Evolutionary conservation across 2,113 vertebrate species (phyloP).

Genomic region (Tinamus guttatus): DNA sequence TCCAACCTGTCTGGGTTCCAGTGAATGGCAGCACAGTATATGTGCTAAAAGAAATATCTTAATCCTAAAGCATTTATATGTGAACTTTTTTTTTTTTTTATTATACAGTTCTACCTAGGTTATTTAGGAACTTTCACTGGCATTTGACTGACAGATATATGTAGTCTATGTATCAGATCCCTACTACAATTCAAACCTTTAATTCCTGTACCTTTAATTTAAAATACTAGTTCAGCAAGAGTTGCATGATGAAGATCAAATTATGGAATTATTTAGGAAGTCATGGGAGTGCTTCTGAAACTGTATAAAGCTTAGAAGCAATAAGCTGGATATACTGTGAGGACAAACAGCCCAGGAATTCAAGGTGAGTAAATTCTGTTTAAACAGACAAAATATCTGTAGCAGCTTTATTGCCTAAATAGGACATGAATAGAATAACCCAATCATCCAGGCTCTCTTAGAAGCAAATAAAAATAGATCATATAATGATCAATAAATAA

Average conservation of each 20-base stretch:
- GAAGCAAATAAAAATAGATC: background rate
- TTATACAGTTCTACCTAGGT: background rate
- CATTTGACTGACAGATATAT: background rate
- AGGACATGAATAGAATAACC: background rate
- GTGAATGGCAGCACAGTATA: background rate
- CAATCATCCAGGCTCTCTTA: background rate
- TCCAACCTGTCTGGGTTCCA: too few relatives aligned
- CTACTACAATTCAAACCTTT: background rate
- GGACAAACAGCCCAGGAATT: background rate
- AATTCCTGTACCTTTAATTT: background rate
- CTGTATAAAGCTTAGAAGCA: background rate
- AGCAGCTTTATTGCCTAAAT: background rate
- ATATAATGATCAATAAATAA: too few relatives aligned
- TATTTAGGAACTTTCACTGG: background rate
- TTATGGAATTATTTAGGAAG: background rate
- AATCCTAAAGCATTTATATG: background rate
- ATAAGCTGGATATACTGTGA: background rate
- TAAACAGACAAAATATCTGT: background rate
- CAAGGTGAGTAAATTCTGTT: background rate
- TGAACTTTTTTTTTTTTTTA: background rate
- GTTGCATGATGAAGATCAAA: background rate
- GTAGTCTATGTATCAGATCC: background rate
- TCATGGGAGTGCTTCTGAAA: background rate
- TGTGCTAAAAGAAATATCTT: background rate
- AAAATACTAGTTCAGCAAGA: background rate